Percentiles rank a stretch among this genome's conserved stretches.
Evolutionary conservation across 2,797 vertebrate species (phyloP).

Genomic region (Hybognathus amarus): DNA sequence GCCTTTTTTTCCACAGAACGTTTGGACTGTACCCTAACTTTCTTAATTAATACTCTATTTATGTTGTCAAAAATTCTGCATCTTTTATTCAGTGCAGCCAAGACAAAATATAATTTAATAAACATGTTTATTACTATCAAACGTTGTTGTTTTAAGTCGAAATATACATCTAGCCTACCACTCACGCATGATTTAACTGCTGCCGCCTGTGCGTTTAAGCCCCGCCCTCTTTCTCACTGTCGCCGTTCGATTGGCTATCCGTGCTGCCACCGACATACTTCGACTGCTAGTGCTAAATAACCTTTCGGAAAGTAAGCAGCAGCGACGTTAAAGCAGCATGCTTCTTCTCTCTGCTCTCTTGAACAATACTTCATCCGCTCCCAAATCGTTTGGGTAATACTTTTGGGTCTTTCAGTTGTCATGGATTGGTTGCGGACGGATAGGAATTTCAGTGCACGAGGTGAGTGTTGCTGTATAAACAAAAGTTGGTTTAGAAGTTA

Average conservation of each 20-base stretch:
- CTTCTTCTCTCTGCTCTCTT: not conserved
- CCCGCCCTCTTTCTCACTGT: conserved; percentile 49
- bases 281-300: conserved; percentile 41
- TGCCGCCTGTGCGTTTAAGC: conserved; percentile 38
- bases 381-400: not conserved
- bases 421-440: conserved; percentile 16
- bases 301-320: conserved; percentile 23
- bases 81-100: not conserved
- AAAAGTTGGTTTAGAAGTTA: not conserved
- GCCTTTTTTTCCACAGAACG: not conserved
- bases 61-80: not conserved
- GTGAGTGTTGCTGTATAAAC: conserved; percentile 44
- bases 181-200: not conserved
- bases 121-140: not conserved
- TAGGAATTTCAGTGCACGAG: conserved; percentile 9
- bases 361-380: not conserved
- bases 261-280: conserved; percentile 38
- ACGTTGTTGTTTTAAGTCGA: not conserved
- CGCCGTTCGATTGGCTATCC: conserved; percentile 55
- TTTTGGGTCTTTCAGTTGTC: not conserved
- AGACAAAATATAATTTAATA: not conserved
- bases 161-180: not conserved
- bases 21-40: not conserved
- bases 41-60: not conserved
- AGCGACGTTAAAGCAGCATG: not conserved